Percentiles rank a stretch among this genome's conserved stretches.
phyloP scores from a whole-genome alignment of 2,888 invertebrate genomes.

The Leptura quadrifasciata region DNA sequence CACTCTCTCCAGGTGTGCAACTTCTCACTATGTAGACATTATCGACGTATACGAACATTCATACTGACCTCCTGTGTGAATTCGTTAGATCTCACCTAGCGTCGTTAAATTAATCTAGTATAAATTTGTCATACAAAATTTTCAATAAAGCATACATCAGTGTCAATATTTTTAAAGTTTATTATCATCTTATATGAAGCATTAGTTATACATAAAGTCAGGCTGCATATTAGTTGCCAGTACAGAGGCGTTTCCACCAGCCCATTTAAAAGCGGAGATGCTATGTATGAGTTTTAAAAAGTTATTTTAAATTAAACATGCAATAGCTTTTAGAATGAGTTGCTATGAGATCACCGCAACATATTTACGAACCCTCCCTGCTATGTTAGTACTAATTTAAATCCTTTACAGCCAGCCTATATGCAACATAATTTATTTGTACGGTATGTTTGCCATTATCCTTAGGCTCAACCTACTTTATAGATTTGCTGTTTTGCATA shows the following conservation, averaged over 20 bases:
- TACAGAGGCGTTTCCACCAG: background rate
- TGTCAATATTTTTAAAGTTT: too few species aligned
- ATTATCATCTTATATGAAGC: too few species aligned
- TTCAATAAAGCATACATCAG: too few species aligned
- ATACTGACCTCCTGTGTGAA: too few species aligned
- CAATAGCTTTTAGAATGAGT: slow-evolving; percentile 7
- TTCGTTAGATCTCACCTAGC: too few species aligned
- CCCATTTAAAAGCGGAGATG: background rate
- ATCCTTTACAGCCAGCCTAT: slow-evolving; percentile 32
- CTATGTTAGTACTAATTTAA: slow-evolving; percentile 25
- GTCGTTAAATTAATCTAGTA: too few species aligned
- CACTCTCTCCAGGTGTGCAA: too few species aligned
- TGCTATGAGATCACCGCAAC: slow-evolving; percentile 8
- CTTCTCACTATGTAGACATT: too few species aligned
- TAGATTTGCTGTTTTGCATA: slow-evolving; percentile 30
- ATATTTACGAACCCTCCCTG: slow-evolving; percentile 14
- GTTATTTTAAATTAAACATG: slow-evolving; percentile 21
- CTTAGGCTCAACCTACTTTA: slow-evolving; percentile 35
- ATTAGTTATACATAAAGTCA: background rate
- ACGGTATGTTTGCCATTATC: slow-evolving; percentile 36
- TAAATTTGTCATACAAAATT: too few species aligned
- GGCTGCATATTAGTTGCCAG: background rate
- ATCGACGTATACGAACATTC: too few species aligned
- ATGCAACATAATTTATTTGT: slow-evolving; percentile 34
- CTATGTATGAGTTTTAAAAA: background rate